Base-by-base conservation (phyloP, 1,140 invertebrate genomes). In the Scylla paramamosain region DNA sequence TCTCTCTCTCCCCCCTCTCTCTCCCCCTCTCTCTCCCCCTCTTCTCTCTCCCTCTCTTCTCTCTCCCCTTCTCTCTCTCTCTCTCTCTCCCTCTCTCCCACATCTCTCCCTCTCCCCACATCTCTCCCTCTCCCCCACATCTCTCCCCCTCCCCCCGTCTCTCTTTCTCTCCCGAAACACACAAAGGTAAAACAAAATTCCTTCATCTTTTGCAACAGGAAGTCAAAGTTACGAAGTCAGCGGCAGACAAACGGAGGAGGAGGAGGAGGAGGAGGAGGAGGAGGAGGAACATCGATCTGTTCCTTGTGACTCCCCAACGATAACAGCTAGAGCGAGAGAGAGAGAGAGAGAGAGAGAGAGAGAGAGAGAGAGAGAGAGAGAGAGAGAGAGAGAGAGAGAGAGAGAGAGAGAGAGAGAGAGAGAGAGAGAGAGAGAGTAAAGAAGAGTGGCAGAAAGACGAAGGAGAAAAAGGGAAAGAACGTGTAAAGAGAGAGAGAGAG, bases 281-380 rank as follows among this genome's bases (percentile, higher is more conserved):
- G 67, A 77, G 67, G 67, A 77, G 67, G 67, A 77, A 20, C 4
- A 77, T 77, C 20, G 67, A 77, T 59, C 52, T 59, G 52, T 39
- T 2, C 39, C 39, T 39, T 39, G 39, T 39, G 39, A 59, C 52
- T 59, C 20, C 39, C 10, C 52, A 59, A 59, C 52, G 67, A 77
- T 77, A n/a, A 77, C 25, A 77, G 67, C 3, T 3, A 86, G 84
- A 39, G n/a, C 0, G 32, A n/a, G n/a, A 86, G 84, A 86, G 12
- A 86, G 84, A 28, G 84, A 86, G 84, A 28, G n/a, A 86, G n/a
- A 86, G 84, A 86, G n/a, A 28, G n/a, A 86, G 84, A 28, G 84
- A 86, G n/a, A 28, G n/a, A 86, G 84, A 86, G n/a, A 28, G 84
- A 86, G n/a, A 86, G 84, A 28, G n/a, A 39, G 32, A 39, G n/a